These are phyloP conservation scores for Enteromius fasciolatus DNA, from an alignment of 2,797 vertebrate species.

Conservation along the genomic window DNA sequence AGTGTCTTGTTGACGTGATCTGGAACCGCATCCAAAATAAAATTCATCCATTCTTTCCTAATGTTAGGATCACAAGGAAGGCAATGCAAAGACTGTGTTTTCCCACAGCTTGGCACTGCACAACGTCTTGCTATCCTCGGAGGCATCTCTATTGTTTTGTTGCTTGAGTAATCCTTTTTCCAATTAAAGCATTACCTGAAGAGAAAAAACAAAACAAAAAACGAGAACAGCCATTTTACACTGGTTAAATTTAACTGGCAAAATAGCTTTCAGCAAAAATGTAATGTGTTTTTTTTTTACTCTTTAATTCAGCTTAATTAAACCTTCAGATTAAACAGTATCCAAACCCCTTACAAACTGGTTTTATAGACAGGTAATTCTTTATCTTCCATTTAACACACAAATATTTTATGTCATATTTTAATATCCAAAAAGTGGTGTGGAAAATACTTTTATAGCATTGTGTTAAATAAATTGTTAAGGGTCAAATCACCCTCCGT, in stretches of 20 bases:
- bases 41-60: conserved; percentile 6
- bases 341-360: background rate
- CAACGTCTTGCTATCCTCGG: conserved; percentile 5
- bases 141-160: conserved; percentile 1
- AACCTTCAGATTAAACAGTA: background rate
- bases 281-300: background rate
- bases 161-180: background rate
- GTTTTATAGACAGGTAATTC: background rate
- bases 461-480: background rate
- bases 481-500: too few relatives aligned
- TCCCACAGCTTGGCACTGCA: conserved; percentile 9
- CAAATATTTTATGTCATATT: background rate
- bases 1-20: background rate
- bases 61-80: conserved; percentile 15
- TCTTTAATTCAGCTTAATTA: background rate
- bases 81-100: conserved; percentile 17
- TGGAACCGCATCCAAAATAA: background rate
- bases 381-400: background rate
- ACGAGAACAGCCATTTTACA: background rate
- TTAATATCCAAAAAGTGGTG: background rate
- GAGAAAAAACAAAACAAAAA: background rate
- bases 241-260: background rate
- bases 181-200: background rate
- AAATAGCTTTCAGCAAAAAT: background rate
- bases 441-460: background rate